Base-by-base conservation (phyloP, 2,888 invertebrate genomes). In the Oscheius sp. region DNA sequence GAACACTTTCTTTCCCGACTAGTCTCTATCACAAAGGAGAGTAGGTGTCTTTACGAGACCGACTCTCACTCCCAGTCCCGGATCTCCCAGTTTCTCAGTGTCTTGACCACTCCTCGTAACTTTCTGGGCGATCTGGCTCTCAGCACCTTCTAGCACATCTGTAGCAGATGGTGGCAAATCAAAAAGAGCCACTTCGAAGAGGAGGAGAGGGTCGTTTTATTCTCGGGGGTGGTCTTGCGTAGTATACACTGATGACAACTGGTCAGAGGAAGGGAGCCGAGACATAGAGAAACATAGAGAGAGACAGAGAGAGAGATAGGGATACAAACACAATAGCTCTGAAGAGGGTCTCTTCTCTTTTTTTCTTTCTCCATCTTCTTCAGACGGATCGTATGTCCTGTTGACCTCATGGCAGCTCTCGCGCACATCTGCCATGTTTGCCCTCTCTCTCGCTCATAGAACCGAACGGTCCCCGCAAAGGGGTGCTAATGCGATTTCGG, bases 131-230 rank as follows among this genome's bases (percentile, higher is more conserved):
- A 42, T 42, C 42, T 42, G 42, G 42, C 42, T 42, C 42, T 42
- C 42, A 42, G 42, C 42, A 42, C 42, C 70, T n/a, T n/a, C 47
- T 37, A 9, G n/a, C 60, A 55, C 62, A 55, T 72, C 62, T 72
- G 55, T 55, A 48, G 57, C 72, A 60, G 72, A 72, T 60, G 72
- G 60, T 48, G 37, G 70, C 29, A 29, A 55, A 68, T 42, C 42
- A 58, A 58, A 58, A 48, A 58, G 63, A 48, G 63, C 68, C 68
- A 55, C 68, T 55, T 68, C 53, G 68, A 53, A 29, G 68, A 13
- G 21, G 37, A 5, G 42, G 47, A n/a, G 63, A 63, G 35, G 68
- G 42, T 42, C 55, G 55, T 68, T 68, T 68, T 68, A 68, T 65
- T 65, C 47, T 65, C 65, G 32, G n/a, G 21, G 68, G 53, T 48